Conservation (phyloP, 2,888 invertebrate species). For the Pterobdella sp. region DNA sequence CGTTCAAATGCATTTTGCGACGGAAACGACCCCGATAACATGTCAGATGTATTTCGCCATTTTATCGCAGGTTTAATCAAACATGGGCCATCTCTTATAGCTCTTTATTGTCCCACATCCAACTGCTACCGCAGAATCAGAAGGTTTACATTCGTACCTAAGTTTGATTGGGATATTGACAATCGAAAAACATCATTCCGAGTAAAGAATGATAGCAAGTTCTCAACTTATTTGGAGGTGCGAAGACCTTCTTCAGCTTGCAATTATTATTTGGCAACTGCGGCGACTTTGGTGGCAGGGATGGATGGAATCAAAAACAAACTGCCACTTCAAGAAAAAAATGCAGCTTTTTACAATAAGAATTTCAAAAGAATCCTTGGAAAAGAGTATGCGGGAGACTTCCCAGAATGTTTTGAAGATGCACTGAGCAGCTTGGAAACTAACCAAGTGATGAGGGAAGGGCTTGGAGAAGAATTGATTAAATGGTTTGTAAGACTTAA, state of each 20-base stretch:
- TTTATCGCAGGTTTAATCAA: conserved; percentile 35
- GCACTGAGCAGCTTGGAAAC: conserved; percentile 30
- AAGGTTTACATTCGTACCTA: conserved; percentile 4
- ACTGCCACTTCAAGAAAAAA: conserved; percentile 20
- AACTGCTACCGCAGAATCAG: conserved; percentile 36
- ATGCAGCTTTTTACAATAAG: not conserved
- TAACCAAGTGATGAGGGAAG: conserved; percentile 26
- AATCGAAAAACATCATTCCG: conserved; percentile 23
- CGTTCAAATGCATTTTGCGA: conserved; percentile 30
- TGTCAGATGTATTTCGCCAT: conserved; percentile 28
- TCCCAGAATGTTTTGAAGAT: conserved; percentile 30
- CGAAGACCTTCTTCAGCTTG: conserved; percentile 30
- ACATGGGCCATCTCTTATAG: conserved; percentile 32
- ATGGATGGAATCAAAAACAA: conserved; percentile 34
- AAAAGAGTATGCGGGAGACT: not conserved
- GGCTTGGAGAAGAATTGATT: conserved; percentile 31
- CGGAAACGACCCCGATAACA: conserved; percentile 10
- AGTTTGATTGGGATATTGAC: conserved; percentile 32
- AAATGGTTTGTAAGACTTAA: conserved; percentile 33
- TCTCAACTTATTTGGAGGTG: conserved; percentile 33
- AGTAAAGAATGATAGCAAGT: conserved; percentile 25
- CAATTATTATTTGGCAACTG: conserved; percentile 36
- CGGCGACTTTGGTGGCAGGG: conserved; percentile 36
- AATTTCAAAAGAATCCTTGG: not conserved
- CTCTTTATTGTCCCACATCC: conserved; percentile 35